Base-by-base conservation (phyloP, 1,140 invertebrate species). In the Lepidurus apus region DNA sequence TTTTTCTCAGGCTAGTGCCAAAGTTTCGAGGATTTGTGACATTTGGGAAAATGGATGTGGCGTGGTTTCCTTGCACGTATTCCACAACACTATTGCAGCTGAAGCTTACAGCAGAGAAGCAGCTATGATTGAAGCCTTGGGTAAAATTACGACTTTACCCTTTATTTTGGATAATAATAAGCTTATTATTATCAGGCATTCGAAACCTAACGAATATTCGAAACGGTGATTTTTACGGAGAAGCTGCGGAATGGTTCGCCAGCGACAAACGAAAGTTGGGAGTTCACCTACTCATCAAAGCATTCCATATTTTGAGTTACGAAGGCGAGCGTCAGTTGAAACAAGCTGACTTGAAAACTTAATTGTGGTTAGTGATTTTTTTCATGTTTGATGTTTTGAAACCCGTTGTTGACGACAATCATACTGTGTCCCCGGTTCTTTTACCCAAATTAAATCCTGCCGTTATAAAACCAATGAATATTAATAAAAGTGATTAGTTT, bases 101-200 rank as follows among this genome's bases (percentile, higher is more conserved):
- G 97, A 98, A 86, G 96, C 97, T 3, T 95, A 93, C 82, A 96
- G 94, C 0, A 87, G 96, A 79, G 97, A 99, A 85, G 95, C 95
- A 1, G 89, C 92, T 26, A 98, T 99, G 88, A 96, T 98, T 24
- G 93, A 95, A 82, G 92, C 94, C 0, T 83, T 98, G 44, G 92
- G 93, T 81, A 81, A 81, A 81, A 43, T 80, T 21, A 74, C 74
- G 65, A 79, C 21, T 79, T 76, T 1, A 43, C 3, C 74, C 43
- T 9, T 21, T 73, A 13, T 26, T 73, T 76, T 42, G 2, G 74
- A 17, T 24, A 26, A 1, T 78, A 42, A 1, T 21, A 42, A 81
- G 43, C 77, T 77, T 81, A 34, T 79, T 80, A 74, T 42, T 74
- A 79, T 75, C 77, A 88, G 87, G 86, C 75, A 80, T 93, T 11